These are phyloP conservation scores for Drosophila basisetae DNA, from an alignment of 2,888 invertebrate species.

Conservation along the genomic window DNA sequence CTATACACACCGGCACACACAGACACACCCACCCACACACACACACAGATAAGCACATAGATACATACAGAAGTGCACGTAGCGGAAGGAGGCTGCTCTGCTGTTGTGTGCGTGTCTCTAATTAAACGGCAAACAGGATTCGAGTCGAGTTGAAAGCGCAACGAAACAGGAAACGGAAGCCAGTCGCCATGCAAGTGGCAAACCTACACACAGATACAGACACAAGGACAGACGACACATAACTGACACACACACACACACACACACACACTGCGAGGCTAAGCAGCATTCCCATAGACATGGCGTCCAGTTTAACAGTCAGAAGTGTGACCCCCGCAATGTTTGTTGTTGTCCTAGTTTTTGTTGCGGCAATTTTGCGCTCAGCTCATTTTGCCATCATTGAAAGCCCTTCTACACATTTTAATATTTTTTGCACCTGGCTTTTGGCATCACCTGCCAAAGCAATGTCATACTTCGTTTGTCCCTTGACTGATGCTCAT, in stretches of 20 bases:
- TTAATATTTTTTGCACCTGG: conserved; percentile 37
- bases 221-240: conserved; percentile 17
- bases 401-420: conserved; percentile 49
- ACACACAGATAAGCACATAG: conserved; percentile 9
- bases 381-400: conserved; percentile 71
- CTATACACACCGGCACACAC: conserved; percentile 40
- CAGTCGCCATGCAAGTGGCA: conserved; percentile 72
- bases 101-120: conserved; percentile 76
- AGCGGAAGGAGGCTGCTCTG: conserved; percentile 73
- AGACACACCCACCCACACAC: conserved; percentile 17
- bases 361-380: conserved; percentile 50
- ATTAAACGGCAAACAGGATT: conserved; percentile 81
- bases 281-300: conserved; percentile 68
- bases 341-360: conserved; percentile 16
- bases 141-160: conserved; percentile 81
- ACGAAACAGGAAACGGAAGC: conserved; percentile 81
- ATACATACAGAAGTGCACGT: conserved; percentile 55
- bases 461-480: conserved; percentile 37
- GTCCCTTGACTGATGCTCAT: conserved; percentile 21
- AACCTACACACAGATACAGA: conserved; percentile 39
- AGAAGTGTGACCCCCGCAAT: conserved; percentile 45
- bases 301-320: conserved; percentile 48
- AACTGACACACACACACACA: conserved; percentile 28
- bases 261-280: conserved; percentile 52
- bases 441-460: conserved; percentile 44